Conservation (phyloP, 2,113 vertebrate species). For the Blennius ocellaris region DNA sequence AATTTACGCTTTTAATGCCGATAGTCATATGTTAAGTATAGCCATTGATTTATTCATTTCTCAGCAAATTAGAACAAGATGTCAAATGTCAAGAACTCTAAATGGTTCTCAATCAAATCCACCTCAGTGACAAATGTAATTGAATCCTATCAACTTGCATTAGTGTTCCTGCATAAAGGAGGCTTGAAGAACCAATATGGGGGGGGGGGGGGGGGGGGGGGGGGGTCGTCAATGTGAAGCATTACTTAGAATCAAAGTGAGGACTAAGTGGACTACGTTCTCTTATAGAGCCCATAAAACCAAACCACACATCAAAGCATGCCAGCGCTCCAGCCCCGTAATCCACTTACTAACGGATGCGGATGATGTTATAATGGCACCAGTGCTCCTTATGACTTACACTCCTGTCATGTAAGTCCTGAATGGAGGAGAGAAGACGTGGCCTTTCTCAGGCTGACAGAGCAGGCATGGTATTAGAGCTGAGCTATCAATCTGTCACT, state of each 20-base stretch:
- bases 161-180: slow-evolving; percentile 52
- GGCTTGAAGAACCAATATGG: slow-evolving; percentile 54
- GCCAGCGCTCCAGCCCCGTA: slow-evolving; percentile 68
- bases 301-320: slow-evolving; percentile 77
- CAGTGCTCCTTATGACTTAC: slow-evolving; percentile 68
- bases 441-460: slow-evolving; percentile 67
- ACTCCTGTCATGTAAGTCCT: slow-evolving; percentile 68
- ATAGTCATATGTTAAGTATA: slow-evolving; percentile 3
- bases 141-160: slow-evolving; percentile 72
- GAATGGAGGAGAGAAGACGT: slow-evolving; percentile 59
- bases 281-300: slow-evolving; percentile 79
- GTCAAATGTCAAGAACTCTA: slow-evolving; percentile 63
- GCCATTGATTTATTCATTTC: slow-evolving; percentile 12
- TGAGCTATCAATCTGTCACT: slow-evolving; percentile 75
- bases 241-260: slow-evolving; percentile 77
- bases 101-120: slow-evolving; percentile 73
- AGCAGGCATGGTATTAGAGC: slow-evolving; percentile 60
- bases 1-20: background rate
- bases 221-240: slow-evolving; percentile 58
- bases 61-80: slow-evolving; percentile 34
- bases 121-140: slow-evolving; percentile 72
- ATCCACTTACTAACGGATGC: slow-evolving; percentile 81
- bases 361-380: slow-evolving; percentile 75
- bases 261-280: slow-evolving; percentile 78
- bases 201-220: no score